Percentiles rank a stretch among this genome's conserved stretches.
Evolutionary conservation across 2,888 invertebrate genomes (phyloP).

Genomic region (Micoletzkya japonica): DNA sequence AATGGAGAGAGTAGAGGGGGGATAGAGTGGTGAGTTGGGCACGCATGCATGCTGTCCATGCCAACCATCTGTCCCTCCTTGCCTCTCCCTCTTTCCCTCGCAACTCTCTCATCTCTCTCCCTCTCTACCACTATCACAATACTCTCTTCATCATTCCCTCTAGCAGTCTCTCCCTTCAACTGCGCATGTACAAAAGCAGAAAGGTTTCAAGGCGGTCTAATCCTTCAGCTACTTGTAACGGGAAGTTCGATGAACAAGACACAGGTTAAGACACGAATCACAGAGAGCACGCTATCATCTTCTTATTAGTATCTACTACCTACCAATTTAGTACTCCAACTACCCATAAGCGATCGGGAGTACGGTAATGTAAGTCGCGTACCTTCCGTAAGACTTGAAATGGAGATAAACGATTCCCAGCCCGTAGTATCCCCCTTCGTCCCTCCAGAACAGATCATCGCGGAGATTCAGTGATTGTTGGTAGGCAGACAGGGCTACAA

Average conservation of each 20-base stretch:
- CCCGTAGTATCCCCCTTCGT: slow-evolving; percentile 88
- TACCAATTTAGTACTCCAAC: not conserved
- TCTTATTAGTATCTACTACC: too few species aligned
- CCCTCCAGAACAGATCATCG: slow-evolving; percentile 80
- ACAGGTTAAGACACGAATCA: too few species aligned
- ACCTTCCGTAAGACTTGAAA: slow-evolving; percentile 93
- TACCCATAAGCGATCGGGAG: not conserved
- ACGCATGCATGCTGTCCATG: not conserved
- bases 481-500: slow-evolving; percentile 92
- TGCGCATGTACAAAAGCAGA: too few species aligned
- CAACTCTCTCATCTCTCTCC: not conserved
- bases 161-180: too few species aligned
- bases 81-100: slow-evolving; percentile 16
- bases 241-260: too few species aligned
- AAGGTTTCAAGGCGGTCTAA: too few species aligned
- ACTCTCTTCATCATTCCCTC: too few species aligned
- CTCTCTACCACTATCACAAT: too few species aligned
- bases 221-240: too few species aligned
- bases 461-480: slow-evolving; percentile 80
- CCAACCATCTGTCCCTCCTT: not conserved
- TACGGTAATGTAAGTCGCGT: slow-evolving; percentile 42
- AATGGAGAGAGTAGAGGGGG: too few species aligned
- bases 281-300: too few species aligned
- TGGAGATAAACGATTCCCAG: slow-evolving; percentile 93
- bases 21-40: too few species aligned